Evolutionary conservation across 2,797 vertebrate species (phyloP).

Genomic region (Urophycis tenuis): DNA sequence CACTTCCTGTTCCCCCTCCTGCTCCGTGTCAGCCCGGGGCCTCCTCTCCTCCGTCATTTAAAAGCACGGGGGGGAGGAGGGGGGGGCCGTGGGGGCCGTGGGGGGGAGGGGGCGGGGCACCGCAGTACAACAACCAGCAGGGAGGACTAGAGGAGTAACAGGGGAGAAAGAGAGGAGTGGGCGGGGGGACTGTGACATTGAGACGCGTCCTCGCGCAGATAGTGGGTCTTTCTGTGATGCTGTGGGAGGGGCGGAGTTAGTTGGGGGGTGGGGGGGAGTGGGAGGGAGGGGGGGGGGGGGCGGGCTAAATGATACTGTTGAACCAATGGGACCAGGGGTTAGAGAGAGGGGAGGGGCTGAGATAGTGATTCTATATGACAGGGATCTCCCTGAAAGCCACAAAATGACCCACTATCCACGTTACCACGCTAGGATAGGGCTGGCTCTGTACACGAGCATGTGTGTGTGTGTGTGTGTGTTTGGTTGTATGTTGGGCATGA

Average conservation of each 20-base stretch:
- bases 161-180: constrained; percentile 48
- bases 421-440: constrained; percentile 42
- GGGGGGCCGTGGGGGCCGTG: not conserved
- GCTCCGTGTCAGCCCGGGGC: constrained; percentile 8
- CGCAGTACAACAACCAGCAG: not conserved
- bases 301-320: constrained; percentile 58
- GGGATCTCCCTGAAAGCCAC: constrained; percentile 89
- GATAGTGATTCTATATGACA: constrained; percentile 38
- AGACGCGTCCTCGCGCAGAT: constrained; percentile 63
- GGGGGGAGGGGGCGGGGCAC: not conserved
- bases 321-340: constrained; percentile 67
- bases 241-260: constrained; percentile 37
- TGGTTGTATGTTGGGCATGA: constrained; percentile 1
- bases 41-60: constrained; percentile 33
- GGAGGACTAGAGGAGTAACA: not conserved
- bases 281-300: constrained; percentile 60
- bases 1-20: not conserved
- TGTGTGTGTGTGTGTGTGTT: not conserved
- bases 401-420: constrained; percentile 99
- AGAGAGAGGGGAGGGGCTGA: constrained; percentile 42
- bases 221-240: constrained; percentile 82
- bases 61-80: not conserved
- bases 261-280: constrained; percentile 40
- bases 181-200: constrained; percentile 26
- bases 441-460: constrained; percentile 3